Evolutionary conservation across 2,888 invertebrate species (phyloP).

Genomic region (Cybosia mesomella): DNA sequence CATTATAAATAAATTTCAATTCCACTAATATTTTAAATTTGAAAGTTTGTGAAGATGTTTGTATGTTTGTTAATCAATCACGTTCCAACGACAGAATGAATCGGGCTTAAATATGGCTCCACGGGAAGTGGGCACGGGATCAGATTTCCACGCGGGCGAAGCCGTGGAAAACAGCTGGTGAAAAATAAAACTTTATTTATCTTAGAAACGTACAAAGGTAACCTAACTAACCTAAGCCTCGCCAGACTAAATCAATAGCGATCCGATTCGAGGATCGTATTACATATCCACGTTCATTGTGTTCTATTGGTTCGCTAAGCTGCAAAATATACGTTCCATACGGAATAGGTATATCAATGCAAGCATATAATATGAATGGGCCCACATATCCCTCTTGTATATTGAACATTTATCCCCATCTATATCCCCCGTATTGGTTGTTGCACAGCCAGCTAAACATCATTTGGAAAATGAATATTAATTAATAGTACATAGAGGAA

Average conservation of each 20-base stretch:
- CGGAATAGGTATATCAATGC: not conserved
- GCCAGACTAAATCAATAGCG: not conserved
- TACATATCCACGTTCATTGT: not conserved
- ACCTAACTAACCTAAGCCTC: constrained; percentile 1
- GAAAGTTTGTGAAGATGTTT: too few species aligned
- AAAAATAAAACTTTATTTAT: not conserved
- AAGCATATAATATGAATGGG: not conserved
- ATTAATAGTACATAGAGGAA: not conserved
- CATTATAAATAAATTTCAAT: too few species aligned
- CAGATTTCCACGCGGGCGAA: too few species aligned
- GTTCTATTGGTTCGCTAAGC: constrained; percentile 5
- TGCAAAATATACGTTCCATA: constrained; percentile 5
- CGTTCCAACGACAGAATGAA: too few species aligned
- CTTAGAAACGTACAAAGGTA: not conserved
- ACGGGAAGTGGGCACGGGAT: too few species aligned
- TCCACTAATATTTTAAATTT: too few species aligned
- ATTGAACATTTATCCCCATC: not conserved
- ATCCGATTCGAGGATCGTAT: not conserved
- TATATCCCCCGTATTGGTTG: not conserved
- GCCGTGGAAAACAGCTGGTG: too few species aligned
- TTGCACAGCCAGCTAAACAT: not conserved
- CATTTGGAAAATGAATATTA: not conserved
- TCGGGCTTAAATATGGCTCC: too few species aligned
- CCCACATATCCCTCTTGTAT: not conserved
- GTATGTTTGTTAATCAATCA: too few species aligned